Percentiles rank a stretch among this genome's conserved stretches.
Conservation (phyloP, 92 coral and sea anemone genomes). For the Chrysogorgia sp. region DNA sequence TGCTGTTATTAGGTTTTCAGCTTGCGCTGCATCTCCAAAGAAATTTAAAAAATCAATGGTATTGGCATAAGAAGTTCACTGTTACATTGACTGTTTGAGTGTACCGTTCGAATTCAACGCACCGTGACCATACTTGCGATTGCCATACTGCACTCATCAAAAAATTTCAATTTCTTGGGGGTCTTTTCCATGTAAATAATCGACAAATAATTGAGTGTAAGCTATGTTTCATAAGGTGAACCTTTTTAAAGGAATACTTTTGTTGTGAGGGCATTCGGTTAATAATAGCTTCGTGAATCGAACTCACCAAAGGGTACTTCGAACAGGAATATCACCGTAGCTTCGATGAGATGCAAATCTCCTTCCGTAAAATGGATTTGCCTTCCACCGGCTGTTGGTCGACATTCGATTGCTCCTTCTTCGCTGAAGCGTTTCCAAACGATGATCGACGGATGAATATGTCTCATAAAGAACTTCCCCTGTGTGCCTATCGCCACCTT, state of each 20-base stretch:
- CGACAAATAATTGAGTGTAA: slow-evolving; percentile 64
- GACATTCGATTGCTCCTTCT: neutral
- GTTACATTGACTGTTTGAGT: slow-evolving; percentile 59
- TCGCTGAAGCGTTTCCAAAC: slow-evolving; percentile 28
- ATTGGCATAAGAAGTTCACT: slow-evolving; percentile 56
- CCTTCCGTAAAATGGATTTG: slow-evolving; percentile 56
- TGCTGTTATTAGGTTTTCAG: slow-evolving; percentile 43
- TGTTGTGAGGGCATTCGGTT: slow-evolving; percentile 44
- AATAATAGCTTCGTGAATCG: slow-evolving; percentile 32
- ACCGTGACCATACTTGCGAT: slow-evolving; percentile 61
- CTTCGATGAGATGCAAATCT: slow-evolving; percentile 51
- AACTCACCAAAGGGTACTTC: slow-evolving; percentile 32
- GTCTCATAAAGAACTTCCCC: neutral
- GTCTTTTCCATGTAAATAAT: slow-evolving; percentile 48
- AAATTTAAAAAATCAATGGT: slow-evolving; percentile 49
- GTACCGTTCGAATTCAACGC: slow-evolving; percentile 55
- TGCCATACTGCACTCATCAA: slow-evolving; percentile 63
- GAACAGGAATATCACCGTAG: slow-evolving; percentile 53
- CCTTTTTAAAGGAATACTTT: slow-evolving; percentile 53
- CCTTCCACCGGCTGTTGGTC: slow-evolving; percentile 33
- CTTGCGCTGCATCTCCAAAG: slow-evolving; percentile 50
- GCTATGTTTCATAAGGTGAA: slow-evolving; percentile 58
- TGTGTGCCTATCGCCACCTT: slow-evolving; percentile 11
- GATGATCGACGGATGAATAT: neutral
- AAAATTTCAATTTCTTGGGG: slow-evolving; percentile 53